Percentiles rank a stretch among this genome's conserved stretches.
phyloP scores from a whole-genome alignment of 2,888 invertebrate genomes.

The Pseudococcus viburni region DNA sequence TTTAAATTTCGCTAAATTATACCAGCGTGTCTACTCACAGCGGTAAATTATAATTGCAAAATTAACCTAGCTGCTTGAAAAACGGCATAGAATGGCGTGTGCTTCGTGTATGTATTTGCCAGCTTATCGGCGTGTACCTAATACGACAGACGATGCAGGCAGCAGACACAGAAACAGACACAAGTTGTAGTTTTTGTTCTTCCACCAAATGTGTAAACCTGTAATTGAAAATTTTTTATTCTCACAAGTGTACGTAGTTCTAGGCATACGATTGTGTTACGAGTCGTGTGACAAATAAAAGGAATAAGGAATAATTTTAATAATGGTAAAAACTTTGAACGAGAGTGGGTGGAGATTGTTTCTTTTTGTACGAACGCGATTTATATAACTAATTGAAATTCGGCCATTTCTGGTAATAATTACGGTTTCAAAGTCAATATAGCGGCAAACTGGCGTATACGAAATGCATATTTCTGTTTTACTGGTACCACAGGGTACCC shows the following conservation, averaged over 20 bases:
- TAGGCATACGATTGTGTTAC: background rate
- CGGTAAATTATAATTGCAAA: slow-evolving; percentile 22
- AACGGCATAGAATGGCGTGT: background rate
- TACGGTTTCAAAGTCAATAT: background rate
- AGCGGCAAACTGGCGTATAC: background rate
- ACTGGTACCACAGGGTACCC: background rate
- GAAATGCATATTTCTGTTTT: background rate
- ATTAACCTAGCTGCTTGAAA: background rate
- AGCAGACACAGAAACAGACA: background rate
- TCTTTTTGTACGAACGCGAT: background rate
- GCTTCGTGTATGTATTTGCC: background rate
- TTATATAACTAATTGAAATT: background rate
- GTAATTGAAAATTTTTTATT: slow-evolving; percentile 29
- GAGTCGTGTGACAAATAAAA: slow-evolving; percentile 25
- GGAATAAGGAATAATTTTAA: background rate
- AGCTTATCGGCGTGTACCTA: background rate
- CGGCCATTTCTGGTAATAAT: background rate
- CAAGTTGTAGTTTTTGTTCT: background rate
- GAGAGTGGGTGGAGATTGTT: slow-evolving; percentile 26
- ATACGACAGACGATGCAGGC: background rate
- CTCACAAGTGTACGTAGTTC: background rate
- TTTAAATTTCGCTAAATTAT: background rate
- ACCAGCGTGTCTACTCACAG: background rate
- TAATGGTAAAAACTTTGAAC: background rate
- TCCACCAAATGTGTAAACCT: background rate